Evolutionary conservation across 2,888 invertebrate species (phyloP).

Genomic region (Blera fallax): DNA sequence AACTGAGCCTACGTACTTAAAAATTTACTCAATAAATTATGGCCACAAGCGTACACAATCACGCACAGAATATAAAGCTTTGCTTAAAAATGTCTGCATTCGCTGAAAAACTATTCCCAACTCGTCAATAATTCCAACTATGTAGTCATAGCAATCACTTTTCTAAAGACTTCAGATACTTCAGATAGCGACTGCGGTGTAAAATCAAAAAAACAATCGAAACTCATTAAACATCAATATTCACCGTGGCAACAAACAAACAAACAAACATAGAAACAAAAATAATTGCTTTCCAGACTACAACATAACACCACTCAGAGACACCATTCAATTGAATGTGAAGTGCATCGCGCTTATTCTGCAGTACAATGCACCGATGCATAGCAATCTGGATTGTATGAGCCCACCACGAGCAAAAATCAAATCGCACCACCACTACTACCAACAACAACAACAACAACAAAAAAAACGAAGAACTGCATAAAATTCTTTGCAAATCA

Average conservation of each 20-base stretch:
- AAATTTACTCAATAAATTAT: too few species aligned
- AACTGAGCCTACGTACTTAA: too few species aligned
- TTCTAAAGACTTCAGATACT: not conserved
- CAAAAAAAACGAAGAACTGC: conserved; percentile 18
- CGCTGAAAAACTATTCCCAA: too few species aligned
- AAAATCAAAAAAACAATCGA: conserved; percentile 24
- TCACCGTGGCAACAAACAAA: not conserved
- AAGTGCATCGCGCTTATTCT: conserved; percentile 63
- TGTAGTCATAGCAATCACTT: not conserved
- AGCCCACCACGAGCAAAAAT: conserved; percentile 30
- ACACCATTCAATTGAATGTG: conserved; percentile 49
- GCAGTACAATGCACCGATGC: conserved; percentile 39
- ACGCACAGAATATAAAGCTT: too few species aligned
- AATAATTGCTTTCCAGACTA: conserved; percentile 51
- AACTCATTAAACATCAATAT: conserved; percentile 6
- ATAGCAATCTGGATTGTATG: conserved; percentile 25
- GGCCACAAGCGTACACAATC: too few species aligned
- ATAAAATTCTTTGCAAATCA: conserved; percentile 66
- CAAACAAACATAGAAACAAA: not conserved
- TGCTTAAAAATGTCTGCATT: too few species aligned
- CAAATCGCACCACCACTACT: not conserved
- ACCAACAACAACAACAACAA: not conserved
- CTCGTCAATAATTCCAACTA: not conserved
- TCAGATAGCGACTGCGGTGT: not conserved
- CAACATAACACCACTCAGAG: conserved; percentile 56